Percentiles rank a stretch among this genome's conserved stretches.
Conservation (phyloP, 2,797 vertebrate genomes). For the Pseudopleuronectes americanus region DNA sequence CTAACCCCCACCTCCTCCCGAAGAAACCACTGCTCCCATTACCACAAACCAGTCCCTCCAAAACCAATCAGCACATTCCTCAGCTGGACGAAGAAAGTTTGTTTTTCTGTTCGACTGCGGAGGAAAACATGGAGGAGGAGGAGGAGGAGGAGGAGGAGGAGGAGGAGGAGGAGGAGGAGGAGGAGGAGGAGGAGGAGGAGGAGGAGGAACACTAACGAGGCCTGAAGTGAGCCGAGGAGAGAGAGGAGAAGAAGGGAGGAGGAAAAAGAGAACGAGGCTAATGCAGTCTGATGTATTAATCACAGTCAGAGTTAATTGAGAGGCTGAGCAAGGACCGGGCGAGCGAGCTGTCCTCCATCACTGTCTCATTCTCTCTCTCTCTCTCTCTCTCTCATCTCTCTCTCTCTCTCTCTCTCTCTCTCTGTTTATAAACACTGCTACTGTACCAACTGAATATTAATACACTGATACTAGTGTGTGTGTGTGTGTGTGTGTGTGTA, state of each 20-base stretch:
- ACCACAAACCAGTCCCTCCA: conserved; percentile 40
- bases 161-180: conserved; percentile 1
- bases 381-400: conserved; percentile 59
- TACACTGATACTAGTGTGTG: conserved; percentile 22
- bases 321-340: conserved; percentile 66
- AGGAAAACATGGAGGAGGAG: not conserved
- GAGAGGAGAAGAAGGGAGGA: conserved; percentile 2
- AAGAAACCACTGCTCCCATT: conserved; percentile 36
- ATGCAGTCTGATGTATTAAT: conserved; percentile 81
- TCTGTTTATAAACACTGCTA: conserved; percentile 70
- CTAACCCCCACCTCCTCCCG: not conserved
- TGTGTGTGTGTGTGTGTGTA: conserved; percentile 8
- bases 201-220: not conserved
- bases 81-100: not conserved
- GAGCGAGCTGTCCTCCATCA: conserved; percentile 75
- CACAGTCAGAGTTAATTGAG: conserved; percentile 79
- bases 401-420: conserved; percentile 68
- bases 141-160: not conserved
- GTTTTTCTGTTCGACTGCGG: conserved; percentile 6
- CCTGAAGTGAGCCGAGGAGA: not conserved
- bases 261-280: conserved; percentile 55
- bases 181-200: too few relatives aligned
- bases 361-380: conserved; percentile 74
- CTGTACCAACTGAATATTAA: conserved; percentile 78
- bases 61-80: conserved; percentile 51